These are phyloP conservation scores for Paramormyrops hopkinsi DNA, from an alignment of 2,797 vertebrate genomes.

Conservation along the genomic window DNA sequence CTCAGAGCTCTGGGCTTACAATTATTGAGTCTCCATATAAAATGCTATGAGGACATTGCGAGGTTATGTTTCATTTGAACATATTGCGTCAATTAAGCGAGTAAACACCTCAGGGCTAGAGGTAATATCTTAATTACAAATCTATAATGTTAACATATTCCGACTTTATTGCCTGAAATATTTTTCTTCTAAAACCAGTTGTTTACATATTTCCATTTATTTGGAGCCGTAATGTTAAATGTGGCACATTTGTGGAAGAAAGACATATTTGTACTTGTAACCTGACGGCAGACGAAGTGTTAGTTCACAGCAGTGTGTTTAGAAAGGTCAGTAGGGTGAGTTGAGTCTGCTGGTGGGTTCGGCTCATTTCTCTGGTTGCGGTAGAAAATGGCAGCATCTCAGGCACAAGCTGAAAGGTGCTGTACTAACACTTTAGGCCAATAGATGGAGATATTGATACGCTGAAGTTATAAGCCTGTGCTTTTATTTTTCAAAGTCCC, in stretches of 20 bases:
- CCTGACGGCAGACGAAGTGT: not conserved
- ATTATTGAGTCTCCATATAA: not conserved
- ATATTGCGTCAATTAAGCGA: slow-evolving; percentile 2
- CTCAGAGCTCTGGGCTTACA: slow-evolving; percentile 55
- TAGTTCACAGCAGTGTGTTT: not conserved
- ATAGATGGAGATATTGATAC: slow-evolving; percentile 64
- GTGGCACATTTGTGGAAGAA: not conserved
- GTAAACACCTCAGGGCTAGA: not conserved
- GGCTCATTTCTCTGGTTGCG: not conserved
- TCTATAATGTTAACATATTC: not conserved
- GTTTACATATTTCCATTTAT: not conserved
- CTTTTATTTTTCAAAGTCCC: slow-evolving; percentile 51
- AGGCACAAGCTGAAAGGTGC: not conserved
- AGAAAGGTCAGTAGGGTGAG: not conserved
- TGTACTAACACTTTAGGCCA: slow-evolving; percentile 49
- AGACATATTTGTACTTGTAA: slow-evolving; percentile 4
- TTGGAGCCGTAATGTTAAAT: not conserved
- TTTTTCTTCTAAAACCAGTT: not conserved
- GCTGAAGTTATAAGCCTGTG: slow-evolving; percentile 21
- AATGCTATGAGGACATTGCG: not conserved
- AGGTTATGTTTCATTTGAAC: slow-evolving; percentile 14
- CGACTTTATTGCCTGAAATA: not conserved
- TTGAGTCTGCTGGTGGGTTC: not conserved
- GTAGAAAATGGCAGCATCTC: not conserved
- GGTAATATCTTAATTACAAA: not conserved